Conservation (phyloP, 2,888 invertebrate genomes). For the Catocala fraxini region DNA sequence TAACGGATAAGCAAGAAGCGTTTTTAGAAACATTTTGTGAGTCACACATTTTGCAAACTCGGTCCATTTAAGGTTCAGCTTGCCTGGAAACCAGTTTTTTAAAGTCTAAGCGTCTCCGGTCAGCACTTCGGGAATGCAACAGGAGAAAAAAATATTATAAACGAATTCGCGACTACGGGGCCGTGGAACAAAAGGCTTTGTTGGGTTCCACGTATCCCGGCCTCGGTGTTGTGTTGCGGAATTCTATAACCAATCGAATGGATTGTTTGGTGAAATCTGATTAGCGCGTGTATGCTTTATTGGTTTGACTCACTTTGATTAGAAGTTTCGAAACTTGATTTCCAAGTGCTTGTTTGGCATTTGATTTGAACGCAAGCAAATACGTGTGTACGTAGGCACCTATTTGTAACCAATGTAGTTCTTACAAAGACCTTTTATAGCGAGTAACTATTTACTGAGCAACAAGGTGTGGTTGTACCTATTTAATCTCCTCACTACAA, state of each 20-base stretch:
- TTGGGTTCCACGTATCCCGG: constrained; percentile 82
- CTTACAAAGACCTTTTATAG: neutral
- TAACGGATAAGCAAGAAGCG: constrained; percentile 5
- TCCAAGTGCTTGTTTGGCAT: constrained; percentile 40
- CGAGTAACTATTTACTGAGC: too few species aligned
- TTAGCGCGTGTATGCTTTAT: constrained; percentile 63
- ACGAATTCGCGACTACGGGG: constrained; percentile 67
- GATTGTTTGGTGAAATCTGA: constrained; percentile 77
- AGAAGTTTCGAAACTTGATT: constrained; percentile 49
- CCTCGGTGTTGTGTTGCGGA: constrained; percentile 76
- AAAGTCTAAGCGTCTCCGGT: constrained; percentile 72
- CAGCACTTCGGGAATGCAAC: constrained; percentile 82
- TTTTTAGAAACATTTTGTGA: constrained; percentile 44
- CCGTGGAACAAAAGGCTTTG: constrained; percentile 84
- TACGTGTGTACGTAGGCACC: neutral
- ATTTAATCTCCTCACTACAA: too few species aligned
- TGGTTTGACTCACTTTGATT: constrained; percentile 46
- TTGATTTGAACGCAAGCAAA: constrained; percentile 26
- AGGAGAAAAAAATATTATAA: constrained; percentile 73
- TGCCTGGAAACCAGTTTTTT: constrained; percentile 71
- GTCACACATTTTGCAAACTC: constrained; percentile 57
- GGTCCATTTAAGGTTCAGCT: constrained; percentile 50
- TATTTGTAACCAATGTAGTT: neutral
- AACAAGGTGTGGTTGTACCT: too few species aligned
- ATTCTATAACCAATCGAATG: constrained; percentile 77